Base-by-base conservation (phyloP, 2,888 invertebrate species). In the Muscina levida region DNA sequence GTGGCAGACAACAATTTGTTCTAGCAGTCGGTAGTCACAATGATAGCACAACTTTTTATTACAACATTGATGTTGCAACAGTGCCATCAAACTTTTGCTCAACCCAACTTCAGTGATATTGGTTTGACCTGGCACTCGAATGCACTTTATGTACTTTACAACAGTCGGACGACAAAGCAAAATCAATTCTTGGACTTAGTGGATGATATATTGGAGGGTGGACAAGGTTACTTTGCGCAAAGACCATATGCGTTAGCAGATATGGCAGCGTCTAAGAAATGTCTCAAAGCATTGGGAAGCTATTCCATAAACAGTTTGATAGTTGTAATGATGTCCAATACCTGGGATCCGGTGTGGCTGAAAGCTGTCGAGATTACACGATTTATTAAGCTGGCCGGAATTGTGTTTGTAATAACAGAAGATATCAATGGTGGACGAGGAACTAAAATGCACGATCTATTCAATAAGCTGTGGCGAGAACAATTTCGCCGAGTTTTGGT, bases 401-500 rank as follows among this genome's bases (percentile, higher is more conserved):
- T 22, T 24, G 8, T 74, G 4, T 42, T 74, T 11, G 3, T 67
- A 11, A 6, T 74, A 10, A 37, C 15, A 10, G 31, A 24, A 0
- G 6, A 46, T 1, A 24, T 37, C 8, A n/a, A n/a, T n/a, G n/a
- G n/a, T n/a, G 8, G 46, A 4, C 1, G 4, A 1, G 19, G 15
- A 15, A 44, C 24, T 2, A 17, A 46, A 11, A 4, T 74, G 2
- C 17, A 74, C 11, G 19, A 15, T 1, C 46, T 74, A 11, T 57
- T 74, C 57, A 22, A 57, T 37, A 37, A 56, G 10, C 48, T 74
- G 48, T 48, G 46, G 19, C 22, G 46, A n/a, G 11, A 44, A 13
- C 56, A 74, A 65, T 67, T 57, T 19, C 51, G 51, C 5, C 39
- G 67, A 8, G 56, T 67, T 1, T 67, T 74, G 24, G 44, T 74